Evolutionary conservation across 2,113 vertebrate genomes (phyloP).

Genomic region (Hepsetus odoe): DNA sequence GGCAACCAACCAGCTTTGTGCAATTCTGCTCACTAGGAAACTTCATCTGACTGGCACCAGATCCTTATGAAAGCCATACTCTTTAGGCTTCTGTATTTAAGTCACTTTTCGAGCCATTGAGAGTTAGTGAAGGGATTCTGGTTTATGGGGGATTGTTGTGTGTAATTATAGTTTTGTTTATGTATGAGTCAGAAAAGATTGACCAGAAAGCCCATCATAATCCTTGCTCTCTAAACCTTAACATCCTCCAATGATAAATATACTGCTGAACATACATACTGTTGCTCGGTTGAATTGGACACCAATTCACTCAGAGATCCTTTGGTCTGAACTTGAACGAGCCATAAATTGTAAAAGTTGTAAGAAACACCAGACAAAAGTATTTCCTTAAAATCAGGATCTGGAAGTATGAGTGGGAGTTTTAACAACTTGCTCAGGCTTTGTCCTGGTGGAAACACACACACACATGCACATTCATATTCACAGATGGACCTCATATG

Average conservation of each 20-base stretch:
- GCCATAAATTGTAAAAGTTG: constrained; percentile 40
- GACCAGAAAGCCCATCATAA: constrained; percentile 42
- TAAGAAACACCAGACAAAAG: constrained; percentile 55
- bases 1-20: background rate
- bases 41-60: background rate
- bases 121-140: constrained; percentile 54
- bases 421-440: constrained; percentile 64
- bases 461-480: constrained; percentile 78
- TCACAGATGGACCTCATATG: constrained; percentile 79
- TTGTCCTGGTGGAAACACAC: constrained; percentile 81
- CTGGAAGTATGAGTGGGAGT: constrained; percentile 55
- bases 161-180: constrained; percentile 60
- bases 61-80: background rate
- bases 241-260: constrained; percentile 15
- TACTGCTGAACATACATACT: constrained; percentile 33
- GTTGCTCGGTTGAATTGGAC: constrained; percentile 21
- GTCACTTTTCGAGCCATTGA: constrained; percentile 58
- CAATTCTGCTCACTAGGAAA: background rate
- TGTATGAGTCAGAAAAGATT: constrained; percentile 60
- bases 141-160: constrained; percentile 55
- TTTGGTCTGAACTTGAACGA: constrained; percentile 43
- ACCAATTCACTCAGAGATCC: constrained; percentile 39
- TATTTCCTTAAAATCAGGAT: constrained; percentile 57
- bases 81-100: background rate
- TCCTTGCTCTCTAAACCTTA: constrained; percentile 4